These are phyloP conservation scores for Lepidocyrtinus sp. DNA, from an alignment of 2,888 invertebrate species.

Conservation along the genomic window DNA sequence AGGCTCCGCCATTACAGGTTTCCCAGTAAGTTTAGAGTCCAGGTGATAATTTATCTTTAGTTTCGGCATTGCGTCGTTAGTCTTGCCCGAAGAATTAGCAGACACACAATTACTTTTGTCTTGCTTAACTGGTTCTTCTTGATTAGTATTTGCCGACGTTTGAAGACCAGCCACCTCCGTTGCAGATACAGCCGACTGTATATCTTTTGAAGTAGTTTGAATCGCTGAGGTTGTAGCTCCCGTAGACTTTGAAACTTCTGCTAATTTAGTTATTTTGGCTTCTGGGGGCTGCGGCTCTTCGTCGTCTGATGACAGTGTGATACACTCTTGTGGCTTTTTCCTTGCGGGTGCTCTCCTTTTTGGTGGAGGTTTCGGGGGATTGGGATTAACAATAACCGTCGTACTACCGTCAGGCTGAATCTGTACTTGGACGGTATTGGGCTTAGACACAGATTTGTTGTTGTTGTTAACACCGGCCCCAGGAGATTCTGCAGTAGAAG, in stretches of 20 bases:
- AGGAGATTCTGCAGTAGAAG: neutral
- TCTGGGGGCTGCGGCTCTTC: slow-evolving; percentile 49
- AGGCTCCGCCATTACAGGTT: neutral
- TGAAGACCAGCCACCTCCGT: neutral
- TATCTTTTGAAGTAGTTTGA: neutral
- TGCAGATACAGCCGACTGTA: neutral
- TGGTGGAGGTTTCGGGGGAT: neutral
- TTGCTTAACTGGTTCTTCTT: no score
- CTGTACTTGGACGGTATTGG: slow-evolving; percentile 28
- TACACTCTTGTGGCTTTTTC: slow-evolving; percentile 44
- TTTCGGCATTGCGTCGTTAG: neutral
- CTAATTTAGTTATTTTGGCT: slow-evolving; percentile 8
- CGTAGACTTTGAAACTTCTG: slow-evolving; percentile 9
- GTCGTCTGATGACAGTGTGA: slow-evolving; percentile 61
- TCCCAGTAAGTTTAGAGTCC: neutral
- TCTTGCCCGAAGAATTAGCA: no score
- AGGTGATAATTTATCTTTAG: neutral
- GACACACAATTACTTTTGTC: no score
- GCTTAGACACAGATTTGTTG: no score
- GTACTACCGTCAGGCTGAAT: slow-evolving; percentile 45
- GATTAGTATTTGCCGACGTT: neutral
- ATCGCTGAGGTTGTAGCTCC: neutral
- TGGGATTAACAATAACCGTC: slow-evolving; percentile 20
- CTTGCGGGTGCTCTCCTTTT: slow-evolving; percentile 24
- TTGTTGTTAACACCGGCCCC: neutral